These are phyloP conservation scores for Labrus mixtus DNA, from an alignment of 2,113 vertebrate genomes.

Conservation along the genomic window DNA sequence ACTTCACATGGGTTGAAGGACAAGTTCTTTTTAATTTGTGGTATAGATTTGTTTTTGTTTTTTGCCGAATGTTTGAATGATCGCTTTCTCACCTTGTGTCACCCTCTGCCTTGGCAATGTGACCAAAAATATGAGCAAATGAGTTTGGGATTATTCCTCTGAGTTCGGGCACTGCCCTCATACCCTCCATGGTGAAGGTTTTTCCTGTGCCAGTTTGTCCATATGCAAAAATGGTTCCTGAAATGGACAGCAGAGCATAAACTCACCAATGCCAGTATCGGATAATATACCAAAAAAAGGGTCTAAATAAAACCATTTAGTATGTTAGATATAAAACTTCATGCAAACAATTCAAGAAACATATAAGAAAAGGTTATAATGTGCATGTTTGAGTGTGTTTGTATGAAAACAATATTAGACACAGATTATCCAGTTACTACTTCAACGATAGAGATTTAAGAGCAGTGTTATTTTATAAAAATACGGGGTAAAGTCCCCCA, in stretches of 20 bases:
- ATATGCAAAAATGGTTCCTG: constrained; percentile 99
- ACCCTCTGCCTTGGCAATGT: constrained; percentile 98
- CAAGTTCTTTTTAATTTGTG: too few relatives aligned
- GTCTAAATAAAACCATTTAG: background rate
- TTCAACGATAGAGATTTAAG: background rate
- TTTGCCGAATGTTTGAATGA: background rate
- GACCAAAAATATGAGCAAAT: constrained; percentile 98
- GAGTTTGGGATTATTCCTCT: constrained; percentile 99
- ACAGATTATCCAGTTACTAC: background rate
- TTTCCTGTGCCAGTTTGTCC: constrained; percentile 99
- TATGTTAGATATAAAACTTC: background rate
- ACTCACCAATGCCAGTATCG: background rate
- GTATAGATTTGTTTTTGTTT: too few relatives aligned
- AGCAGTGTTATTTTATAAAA: background rate
- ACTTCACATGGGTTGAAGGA: too few relatives aligned
- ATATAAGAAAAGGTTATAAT: background rate
- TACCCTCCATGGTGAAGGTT: constrained; percentile 99
- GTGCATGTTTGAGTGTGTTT: background rate
- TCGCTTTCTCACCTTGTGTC: constrained; percentile 90
- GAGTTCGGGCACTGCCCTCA: constrained; percentile 96
- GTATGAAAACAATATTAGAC: background rate
- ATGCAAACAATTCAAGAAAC: too few relatives aligned
- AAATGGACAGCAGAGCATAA: constrained; percentile 45
- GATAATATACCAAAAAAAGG: background rate
- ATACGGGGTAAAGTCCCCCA: background rate